Conservation (phyloP, 2,113 vertebrate species). For the Myotis yumanensis region DNA sequence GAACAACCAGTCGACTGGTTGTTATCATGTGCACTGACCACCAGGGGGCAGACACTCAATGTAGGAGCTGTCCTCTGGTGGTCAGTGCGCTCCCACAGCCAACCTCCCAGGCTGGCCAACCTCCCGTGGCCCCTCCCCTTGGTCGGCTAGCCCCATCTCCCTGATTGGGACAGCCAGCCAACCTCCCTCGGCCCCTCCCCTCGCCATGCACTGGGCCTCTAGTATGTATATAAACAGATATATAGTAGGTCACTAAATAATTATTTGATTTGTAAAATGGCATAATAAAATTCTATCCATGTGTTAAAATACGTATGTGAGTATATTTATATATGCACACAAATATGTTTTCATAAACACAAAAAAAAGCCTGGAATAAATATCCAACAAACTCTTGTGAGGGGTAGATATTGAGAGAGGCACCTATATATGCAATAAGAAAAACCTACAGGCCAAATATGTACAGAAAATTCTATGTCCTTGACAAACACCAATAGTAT, state of each 20-base stretch:
- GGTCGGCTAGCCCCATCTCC: no score
- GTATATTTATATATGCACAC: not conserved
- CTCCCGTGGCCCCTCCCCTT: no score
- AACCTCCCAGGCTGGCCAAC: no score
- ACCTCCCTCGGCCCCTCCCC: no score
- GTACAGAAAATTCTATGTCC: not conserved
- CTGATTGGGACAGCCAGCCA: no score
- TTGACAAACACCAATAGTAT: not conserved
- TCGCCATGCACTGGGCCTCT: no score
- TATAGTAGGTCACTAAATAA: not conserved
- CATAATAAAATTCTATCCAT: not conserved
- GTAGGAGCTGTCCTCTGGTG: no score
- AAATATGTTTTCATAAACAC: slow-evolving; percentile 5
- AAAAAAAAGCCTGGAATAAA: not conserved
- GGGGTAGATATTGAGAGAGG: not conserved
- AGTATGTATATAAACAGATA: not conserved
- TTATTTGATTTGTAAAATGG: not conserved
- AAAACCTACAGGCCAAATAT: not conserved
- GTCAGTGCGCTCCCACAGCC: no score
- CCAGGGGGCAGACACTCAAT: no score
- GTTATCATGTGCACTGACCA: no score
- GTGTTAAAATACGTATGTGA: slow-evolving; percentile 11
- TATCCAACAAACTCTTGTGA: not conserved
- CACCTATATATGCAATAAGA: not conserved
- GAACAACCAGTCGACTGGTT: no score